Base-by-base conservation (phyloP, 2,888 invertebrate species). In the Agonopterix alstromeriana region DNA sequence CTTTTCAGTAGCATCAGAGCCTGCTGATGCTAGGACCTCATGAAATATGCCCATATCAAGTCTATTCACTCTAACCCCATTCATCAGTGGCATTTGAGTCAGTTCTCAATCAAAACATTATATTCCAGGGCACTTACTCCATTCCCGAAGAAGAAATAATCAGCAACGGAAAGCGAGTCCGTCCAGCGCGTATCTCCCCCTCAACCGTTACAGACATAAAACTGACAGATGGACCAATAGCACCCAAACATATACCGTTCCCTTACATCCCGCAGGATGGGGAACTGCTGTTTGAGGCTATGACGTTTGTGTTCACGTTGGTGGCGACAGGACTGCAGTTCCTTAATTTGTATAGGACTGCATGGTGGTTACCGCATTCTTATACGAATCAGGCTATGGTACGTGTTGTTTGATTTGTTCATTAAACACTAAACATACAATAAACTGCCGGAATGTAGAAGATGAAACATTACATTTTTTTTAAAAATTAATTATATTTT, bases 311-410 rank as follows among this genome's bases (percentile, higher is more conserved):
- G 9, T 96, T 96, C 72, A 94, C 94, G 0, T 78, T 94, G 27
- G 90, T 95, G 42, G 93, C 95, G 0, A 93, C 96, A 14, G 94
- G 93, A 48, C 90, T 98, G 49, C 99, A 99, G 83, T 97, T 98
- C 73, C 90, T 99, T 42, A 97, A 99, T 85, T 90, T 99, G 38
- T 99, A 99, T 73, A 93, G 97, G 60, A 98, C 97, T 2, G 95
- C 97, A 10, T 99, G 98, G 98, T 99, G 99, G 99, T 80, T 98
- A 47, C 97, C 98, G 0, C 94, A 98, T 72, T 97, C 98, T 0
- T 94, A 96, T 72, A 95, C 94, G 52, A 93, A 93, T 66, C 95
- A 96, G 70, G 94, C 96, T 52, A 92, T 98, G 92, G 98, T 98
- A 85, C 84, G 91, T 70, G 48, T 40, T 48, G 5, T 44, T 17